A percentile compares a stretch with the other conserved stretches of the same genome.
Evolutionary conservation across 2,797 vertebrate genomes (phyloP).

Genomic region (Gadopsis bispinosus): DNA sequence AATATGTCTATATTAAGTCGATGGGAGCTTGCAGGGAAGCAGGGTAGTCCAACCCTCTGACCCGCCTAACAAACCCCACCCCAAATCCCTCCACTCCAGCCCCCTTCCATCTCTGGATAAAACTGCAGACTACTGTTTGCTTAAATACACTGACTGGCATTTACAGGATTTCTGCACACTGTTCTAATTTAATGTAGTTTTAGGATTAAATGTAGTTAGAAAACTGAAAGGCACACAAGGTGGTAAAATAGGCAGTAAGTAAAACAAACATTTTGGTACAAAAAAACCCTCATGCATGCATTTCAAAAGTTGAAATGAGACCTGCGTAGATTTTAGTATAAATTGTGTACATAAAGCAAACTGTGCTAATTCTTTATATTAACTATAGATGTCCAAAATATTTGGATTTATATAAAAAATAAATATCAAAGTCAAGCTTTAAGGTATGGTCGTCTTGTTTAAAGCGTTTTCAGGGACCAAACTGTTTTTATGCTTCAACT

Average conservation of each 20-base stretch:
- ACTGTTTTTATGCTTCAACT: background rate
- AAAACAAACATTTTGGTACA: slow-evolving; percentile 3
- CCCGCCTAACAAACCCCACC: slow-evolving; percentile 54
- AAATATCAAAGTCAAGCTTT: slow-evolving; percentile 5
- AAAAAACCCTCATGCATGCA: background rate
- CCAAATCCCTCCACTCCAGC: slow-evolving; percentile 60
- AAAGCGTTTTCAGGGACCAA: background rate
- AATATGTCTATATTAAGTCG: slow-evolving; percentile 87
- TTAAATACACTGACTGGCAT: slow-evolving; percentile 46
- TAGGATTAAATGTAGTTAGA: slow-evolving; percentile 18
- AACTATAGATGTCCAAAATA: background rate
- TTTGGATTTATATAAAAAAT: background rate
- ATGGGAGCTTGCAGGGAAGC: slow-evolving; percentile 73
- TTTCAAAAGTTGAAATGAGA: background rate
- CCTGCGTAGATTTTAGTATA: background rate
- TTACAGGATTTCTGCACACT: slow-evolving; percentile 37
- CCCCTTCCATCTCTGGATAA: slow-evolving; percentile 42
- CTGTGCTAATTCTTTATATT: background rate
- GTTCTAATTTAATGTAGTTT: slow-evolving; percentile 37
- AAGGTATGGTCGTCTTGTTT: slow-evolving; percentile 10
- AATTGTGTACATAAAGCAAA: background rate
- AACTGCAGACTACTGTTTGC: slow-evolving; percentile 55
- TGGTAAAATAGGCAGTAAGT: background rate
- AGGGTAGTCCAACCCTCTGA: slow-evolving; percentile 70
- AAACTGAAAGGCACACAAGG: slow-evolving; percentile 30